phyloP scores from a whole-genome alignment of 2,113 vertebrate species.

The Rhinopomastus cyanomelas region DNA sequence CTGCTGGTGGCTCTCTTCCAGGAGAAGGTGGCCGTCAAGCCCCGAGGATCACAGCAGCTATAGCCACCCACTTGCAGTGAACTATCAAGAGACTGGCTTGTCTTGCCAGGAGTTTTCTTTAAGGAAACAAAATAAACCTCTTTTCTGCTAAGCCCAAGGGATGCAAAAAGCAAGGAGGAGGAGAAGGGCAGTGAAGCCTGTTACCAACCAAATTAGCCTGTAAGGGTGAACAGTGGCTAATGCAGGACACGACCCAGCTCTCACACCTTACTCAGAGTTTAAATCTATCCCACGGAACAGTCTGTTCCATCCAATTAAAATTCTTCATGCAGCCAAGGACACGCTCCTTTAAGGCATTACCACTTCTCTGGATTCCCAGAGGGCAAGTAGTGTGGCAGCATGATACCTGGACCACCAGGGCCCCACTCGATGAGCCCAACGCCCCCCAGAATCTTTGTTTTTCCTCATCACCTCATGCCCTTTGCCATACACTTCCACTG shows the following conservation, averaged over 20 bases:
- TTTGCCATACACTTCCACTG: neutral
- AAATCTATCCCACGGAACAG: neutral
- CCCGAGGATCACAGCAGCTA: neutral
- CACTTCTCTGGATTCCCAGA: neutral
- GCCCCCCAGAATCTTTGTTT: neutral
- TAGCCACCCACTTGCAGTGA: neutral
- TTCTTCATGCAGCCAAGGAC: fast-evolving
- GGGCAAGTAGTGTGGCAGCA: fast-evolving
- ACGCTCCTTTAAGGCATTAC: neutral
- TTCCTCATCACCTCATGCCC: fast-evolving
- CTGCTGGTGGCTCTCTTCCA: neutral
- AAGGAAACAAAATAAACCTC: neutral
- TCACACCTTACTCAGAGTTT: neutral
- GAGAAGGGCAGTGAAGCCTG: neutral
- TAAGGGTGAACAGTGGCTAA: neutral
- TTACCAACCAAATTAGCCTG: neutral
- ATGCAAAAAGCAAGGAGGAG: neutral
- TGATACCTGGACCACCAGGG: fast-evolving
- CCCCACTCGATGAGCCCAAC: neutral
- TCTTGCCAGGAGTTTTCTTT: neutral
- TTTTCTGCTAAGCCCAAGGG: neutral
- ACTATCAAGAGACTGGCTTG: neutral
- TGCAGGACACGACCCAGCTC: fast-evolving
- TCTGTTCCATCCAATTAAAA: neutral
- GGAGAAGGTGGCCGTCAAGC: neutral